Evolutionary conservation across 1,140 invertebrate genomes (phyloP), one percentile per base, ranked within the genome.

Genomic region (Catajapyx aquilonaris): DNA sequence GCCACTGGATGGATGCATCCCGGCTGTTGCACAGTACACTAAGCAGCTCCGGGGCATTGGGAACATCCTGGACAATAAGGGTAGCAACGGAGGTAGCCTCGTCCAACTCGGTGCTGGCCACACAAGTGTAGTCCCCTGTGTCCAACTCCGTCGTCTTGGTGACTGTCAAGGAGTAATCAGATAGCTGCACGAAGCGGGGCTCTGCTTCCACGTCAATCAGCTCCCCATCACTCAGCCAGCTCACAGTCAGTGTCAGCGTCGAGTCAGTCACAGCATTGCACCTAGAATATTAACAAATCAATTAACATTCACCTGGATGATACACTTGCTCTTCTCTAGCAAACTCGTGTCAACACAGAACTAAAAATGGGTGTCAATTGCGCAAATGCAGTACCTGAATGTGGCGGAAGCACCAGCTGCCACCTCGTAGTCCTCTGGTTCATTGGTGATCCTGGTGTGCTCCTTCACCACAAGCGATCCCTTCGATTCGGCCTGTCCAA

Each of bases 71-170:
- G 4, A 98, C 91, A 39, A 72, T 87, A 1, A 98, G 63, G 35
- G 81, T 85, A 5, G 93, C 90, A 44, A 72, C 66, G 0, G 84
- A 81, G 4, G 65, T 66, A 1, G 76, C 75, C 45, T 79, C 68
- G 54, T 97, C 94, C 15, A 96, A 61, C 4, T 76, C 70, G 2
- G 93, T 97, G 30, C 63, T 67, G 1, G 91, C 93, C n/a, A 91
- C 70, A 59, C 94, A 99, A 0, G 90, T 95, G 50, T 97, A 97
- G 32, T 70, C 71, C 10, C 90, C 91, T 7, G 93, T 93, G 60
- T 96, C 88, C 35, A 91, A 57, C 58, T 93, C 88, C 18, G 75
- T 81, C 10, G 88, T 91, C 58, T 93, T 88, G 5, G 81, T 79
- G 37, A 98, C 93, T 5, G 81, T 83, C 35, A 98, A 59, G 0